A percentile compares a stretch with the other conserved stretches of the same genome.
Conservation (phyloP, 2,888 invertebrate species). For the Sialis lutaria region DNA sequence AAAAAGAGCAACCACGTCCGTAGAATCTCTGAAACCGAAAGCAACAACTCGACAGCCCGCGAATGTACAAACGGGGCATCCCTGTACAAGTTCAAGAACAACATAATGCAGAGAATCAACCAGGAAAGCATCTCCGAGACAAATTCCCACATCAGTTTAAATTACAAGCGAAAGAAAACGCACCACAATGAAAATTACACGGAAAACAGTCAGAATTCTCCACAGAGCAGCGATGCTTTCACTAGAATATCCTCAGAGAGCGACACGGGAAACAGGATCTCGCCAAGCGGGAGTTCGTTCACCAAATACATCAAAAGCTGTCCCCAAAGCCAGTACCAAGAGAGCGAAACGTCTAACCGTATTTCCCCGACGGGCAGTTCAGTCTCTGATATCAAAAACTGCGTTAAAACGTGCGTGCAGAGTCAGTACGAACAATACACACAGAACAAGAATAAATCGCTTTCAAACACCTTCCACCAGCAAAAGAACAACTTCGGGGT, state of each 20-base stretch:
- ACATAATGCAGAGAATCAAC: slow-evolving; percentile 72
- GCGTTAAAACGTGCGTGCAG: slow-evolving; percentile 3
- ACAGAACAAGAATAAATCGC: slow-evolving; percentile 13
- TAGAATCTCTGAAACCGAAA: slow-evolving; percentile 25
- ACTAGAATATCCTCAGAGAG: slow-evolving; percentile 20
- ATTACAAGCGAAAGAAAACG: slow-evolving; percentile 3
- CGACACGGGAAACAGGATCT: slow-evolving; percentile 16
- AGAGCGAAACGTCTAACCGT: neutral
- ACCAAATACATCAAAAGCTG: slow-evolving; percentile 3
- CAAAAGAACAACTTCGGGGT: slow-evolving; percentile 31
- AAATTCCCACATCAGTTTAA: slow-evolving; percentile 8
- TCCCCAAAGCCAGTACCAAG: slow-evolving; percentile 1
- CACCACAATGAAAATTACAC: neutral
- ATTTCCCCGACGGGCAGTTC: slow-evolving; percentile 5
- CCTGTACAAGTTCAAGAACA: slow-evolving; percentile 89
- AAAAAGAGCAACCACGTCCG: slow-evolving; percentile 16
- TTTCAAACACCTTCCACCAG: slow-evolving; percentile 4
- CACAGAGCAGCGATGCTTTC: slow-evolving; percentile 21
- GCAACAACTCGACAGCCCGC: slow-evolving; percentile 13
- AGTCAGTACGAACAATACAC: slow-evolving; percentile 3
- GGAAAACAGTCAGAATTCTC: slow-evolving; percentile 20
- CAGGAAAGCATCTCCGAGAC: slow-evolving; percentile 25
- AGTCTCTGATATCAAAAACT: slow-evolving; percentile 9
- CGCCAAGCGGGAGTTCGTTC: slow-evolving; percentile 17
- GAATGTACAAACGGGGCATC: slow-evolving; percentile 16